These are phyloP conservation scores for Brachionus paranguensis DNA, from an alignment of 1,140 invertebrate species.

Conservation along the genomic window DNA sequence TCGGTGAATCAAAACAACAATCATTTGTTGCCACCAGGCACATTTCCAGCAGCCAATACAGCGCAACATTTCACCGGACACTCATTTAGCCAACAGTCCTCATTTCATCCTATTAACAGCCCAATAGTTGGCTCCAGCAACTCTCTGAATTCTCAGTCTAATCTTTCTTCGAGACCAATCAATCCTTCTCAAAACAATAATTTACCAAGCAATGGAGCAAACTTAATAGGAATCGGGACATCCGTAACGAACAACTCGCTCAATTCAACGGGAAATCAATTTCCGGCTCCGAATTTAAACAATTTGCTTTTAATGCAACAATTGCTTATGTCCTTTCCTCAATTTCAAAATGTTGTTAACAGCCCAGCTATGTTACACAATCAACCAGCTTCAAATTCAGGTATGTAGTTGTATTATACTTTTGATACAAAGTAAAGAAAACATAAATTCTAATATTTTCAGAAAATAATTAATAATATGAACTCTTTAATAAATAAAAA, in stretches of 20 bases:
- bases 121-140: background rate
- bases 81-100: background rate
- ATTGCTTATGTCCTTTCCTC: background rate
- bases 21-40: background rate
- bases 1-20: background rate
- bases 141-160: background rate
- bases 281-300: background rate
- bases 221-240: background rate
- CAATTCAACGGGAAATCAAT: background rate
- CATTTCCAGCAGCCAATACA: background rate
- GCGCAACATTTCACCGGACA: background rate
- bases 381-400: background rate
- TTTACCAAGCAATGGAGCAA: background rate
- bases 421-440: no score
- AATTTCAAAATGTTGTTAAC: slow-evolving; percentile 11
- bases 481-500: no score
- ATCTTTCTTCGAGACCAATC: background rate
- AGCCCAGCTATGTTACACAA: background rate
- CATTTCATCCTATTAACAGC: background rate
- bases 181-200: background rate
- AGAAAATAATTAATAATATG: no score
- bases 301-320: slow-evolving; percentile 10
- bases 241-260: background rate
- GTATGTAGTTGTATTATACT: background rate
- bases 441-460: no score